Base-by-base conservation (phyloP, 2,888 invertebrate species). In the Dasysyrphus tricinctus region DNA sequence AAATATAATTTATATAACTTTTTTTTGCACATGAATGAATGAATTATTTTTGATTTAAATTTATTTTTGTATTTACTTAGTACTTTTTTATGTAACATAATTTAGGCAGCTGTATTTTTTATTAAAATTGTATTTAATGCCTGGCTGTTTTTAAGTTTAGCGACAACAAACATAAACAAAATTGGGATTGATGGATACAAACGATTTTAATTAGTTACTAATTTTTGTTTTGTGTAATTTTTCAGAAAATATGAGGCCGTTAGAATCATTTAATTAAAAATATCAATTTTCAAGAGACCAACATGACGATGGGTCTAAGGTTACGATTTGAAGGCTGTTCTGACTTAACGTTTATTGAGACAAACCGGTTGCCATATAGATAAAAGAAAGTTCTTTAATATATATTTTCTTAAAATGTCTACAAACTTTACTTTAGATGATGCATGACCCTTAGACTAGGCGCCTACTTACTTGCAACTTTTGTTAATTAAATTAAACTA, bases 61-160 rank as follows among this genome's bases (percentile, higher is more conserved):
- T 54, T 54, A 51, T 51, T 61, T 16, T n/a, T 34, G 44, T 39
- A 39, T 29, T 14, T 9, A 29, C 9, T 51, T 74, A 32, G 5
- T 74, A 39, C n/a, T 51, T 51, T 61, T 49, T 12, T 57, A 19
- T 42, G 3, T 37, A 44, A 56, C 42, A 54, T 34, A 54, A 16
- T 44, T 56, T 57, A 57, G 47, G 76, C 67, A 67, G 37, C 32
- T 47, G 32, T 56, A 34, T 57, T n/a, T 49, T 56, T 47, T 56
- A 37, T 29, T 5, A 4, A 57, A 54, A 54, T 29, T 54, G 16
- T 16, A 19, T 14, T 69, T 49, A 37, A 67, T 49, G 57, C 39
- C 16, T 69, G 12, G 37, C 11, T 49, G 16, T 59, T 51, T 70
- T 61, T 16, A 34, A 57, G 11, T 16, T 34, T 8, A 34, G 51